phyloP scores from a whole-genome alignment of 2,888 invertebrate genomes.

The Beris chalybata region DNA sequence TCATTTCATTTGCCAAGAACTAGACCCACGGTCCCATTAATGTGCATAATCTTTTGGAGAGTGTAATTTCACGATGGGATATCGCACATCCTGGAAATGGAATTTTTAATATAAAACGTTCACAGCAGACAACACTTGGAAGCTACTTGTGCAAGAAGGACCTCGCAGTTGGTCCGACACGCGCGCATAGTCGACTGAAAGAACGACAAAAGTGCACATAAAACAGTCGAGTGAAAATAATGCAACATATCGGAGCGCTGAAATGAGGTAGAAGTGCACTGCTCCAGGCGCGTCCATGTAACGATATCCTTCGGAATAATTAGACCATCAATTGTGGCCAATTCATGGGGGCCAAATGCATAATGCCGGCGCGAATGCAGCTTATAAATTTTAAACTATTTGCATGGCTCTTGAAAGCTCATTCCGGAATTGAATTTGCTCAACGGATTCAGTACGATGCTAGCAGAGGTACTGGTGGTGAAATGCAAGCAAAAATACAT shows the following conservation, averaged over 20 bases:
- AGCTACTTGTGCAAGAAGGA: constrained; percentile 17
- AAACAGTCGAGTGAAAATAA: constrained; percentile 1
- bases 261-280: background rate
- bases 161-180: constrained; percentile 5
- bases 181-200: constrained; percentile 1
- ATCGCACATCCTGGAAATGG: constrained; percentile 2
- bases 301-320: constrained; percentile 47
- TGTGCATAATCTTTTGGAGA: background rate
- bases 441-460: background rate
- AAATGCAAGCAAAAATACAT: background rate
- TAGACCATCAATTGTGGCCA: constrained; percentile 55
- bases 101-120: constrained; percentile 16
- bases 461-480: background rate
- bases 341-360: constrained; percentile 46
- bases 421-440: constrained; percentile 23
- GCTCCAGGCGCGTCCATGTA: background rate
- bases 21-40: background rate
- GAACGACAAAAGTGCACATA: background rate
- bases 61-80: constrained; percentile 17
- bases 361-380: constrained; percentile 26
- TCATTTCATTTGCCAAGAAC: too few relatives aligned
- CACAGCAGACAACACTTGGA: constrained; percentile 18
- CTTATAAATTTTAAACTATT: constrained; percentile 27
- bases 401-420: constrained; percentile 24
- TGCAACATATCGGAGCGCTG: constrained; percentile 7